Evolutionary conservation across 1,140 invertebrate species (phyloP), one percentile per base, ranked within the genome.

Genomic region (Zaprionus gabonicus): DNA sequence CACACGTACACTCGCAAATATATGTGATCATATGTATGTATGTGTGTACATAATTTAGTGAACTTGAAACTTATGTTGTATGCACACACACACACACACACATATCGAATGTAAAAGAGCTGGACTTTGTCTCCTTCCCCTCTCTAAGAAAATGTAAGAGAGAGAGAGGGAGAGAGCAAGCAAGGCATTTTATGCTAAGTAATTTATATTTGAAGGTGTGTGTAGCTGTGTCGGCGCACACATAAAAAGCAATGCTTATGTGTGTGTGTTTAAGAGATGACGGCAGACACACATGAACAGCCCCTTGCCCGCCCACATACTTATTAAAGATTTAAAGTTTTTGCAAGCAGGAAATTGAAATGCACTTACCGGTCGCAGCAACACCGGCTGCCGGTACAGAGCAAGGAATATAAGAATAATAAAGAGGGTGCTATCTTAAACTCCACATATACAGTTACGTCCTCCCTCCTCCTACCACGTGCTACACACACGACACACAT

Each of bases 321-420:
- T 87, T 87, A 88, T 87, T 88, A 88, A 88, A 88, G 81, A 88
- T 87, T 87, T 84, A 87, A 85, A 81, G 79, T 79, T 71, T 60
- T 67, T 83, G 84, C 73, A 83, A 76, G 77, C 75, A 81, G 78
- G 78, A 87, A 87, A 87, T 87, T 84, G 84, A 90, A 88, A 87
- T 90, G 85, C 78, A 87, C 84, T 87, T 87, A 87, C 83, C 81
- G 84, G 83, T 75, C 67, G 76, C 64, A 83, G 76, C 64, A 83
- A 57, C 34, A 74, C 17, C 10, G 56, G 57, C 25, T 58, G 25
- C 53, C 49, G 41, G 49, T 63, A 34, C 51, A 31, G 63, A 36
- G 63, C 13, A 72, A 73, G 63, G 56, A 77, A 82, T 87, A 74
- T 80, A 87, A 55, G 65, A 76, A 85, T 85, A 86, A 73, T 72